These are phyloP conservation scores for Priocnemis perturbator DNA, from an alignment of 2,888 invertebrate species.

Conservation along the genomic window DNA sequence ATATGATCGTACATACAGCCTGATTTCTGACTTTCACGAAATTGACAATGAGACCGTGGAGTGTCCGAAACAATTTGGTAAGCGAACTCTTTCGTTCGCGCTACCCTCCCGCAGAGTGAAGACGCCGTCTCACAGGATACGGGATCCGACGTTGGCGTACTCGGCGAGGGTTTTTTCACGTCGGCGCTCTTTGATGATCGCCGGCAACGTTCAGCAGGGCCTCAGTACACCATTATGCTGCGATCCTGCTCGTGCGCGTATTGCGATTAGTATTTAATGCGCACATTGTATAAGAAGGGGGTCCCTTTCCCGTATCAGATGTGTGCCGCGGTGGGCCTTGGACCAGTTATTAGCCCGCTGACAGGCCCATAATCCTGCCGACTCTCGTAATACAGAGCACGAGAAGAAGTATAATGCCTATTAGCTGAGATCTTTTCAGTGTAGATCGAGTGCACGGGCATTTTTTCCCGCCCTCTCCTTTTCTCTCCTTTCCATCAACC, in stretches of 20 bases:
- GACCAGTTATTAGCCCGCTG: slow-evolving; percentile 73
- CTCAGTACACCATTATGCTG: slow-evolving; percentile 51
- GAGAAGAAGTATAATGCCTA: slow-evolving; percentile 54
- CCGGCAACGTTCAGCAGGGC: slow-evolving; percentile 19
- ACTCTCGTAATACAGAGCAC: slow-evolving; percentile 54
- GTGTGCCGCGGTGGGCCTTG: slow-evolving; percentile 54
- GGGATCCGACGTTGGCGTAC: slow-evolving; percentile 14
- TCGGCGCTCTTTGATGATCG: slow-evolving; percentile 62
- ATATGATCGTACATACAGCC: too few relatives aligned
- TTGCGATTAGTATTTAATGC: slow-evolving; percentile 74
- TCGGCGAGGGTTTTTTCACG: slow-evolving; percentile 35
- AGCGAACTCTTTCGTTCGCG: not conserved
- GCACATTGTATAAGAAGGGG: slow-evolving; percentile 69
- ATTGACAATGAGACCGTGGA: too few relatives aligned
- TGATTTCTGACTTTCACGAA: too few relatives aligned
- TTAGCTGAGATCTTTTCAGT: slow-evolving; percentile 62
- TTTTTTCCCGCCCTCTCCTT: not conserved
- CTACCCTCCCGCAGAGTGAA: slow-evolving; percentile 12
- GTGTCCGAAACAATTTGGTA: too few relatives aligned
- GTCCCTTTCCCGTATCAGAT: slow-evolving; percentile 71
- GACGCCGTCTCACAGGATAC: slow-evolving; percentile 15
- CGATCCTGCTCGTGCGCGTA: slow-evolving; percentile 55
- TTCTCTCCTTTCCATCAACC: not conserved
- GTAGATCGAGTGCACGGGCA: slow-evolving; percentile 4
- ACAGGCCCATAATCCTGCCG: slow-evolving; percentile 72